Evolutionary conservation across 1,140 invertebrate genomes (phyloP).

Genomic region (Portunus trituberculatus): DNA sequence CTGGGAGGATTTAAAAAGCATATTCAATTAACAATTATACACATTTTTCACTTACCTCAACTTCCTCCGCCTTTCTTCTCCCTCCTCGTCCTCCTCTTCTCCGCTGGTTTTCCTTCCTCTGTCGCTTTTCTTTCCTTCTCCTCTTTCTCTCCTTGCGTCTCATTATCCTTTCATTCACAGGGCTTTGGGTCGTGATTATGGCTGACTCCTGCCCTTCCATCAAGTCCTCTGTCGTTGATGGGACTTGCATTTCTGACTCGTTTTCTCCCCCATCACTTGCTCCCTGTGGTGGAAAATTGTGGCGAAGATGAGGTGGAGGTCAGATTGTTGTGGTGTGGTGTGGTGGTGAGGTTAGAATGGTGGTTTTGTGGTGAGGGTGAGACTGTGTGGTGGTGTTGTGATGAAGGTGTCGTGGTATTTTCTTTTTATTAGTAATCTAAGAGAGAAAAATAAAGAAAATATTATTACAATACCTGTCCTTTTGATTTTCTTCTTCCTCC

Average conservation of each 20-base stretch:
- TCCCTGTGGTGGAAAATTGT: not conserved
- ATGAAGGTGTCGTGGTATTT: not conserved
- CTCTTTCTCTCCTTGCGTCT: not conserved
- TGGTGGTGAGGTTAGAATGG: not conserved
- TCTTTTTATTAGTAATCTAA: not conserved
- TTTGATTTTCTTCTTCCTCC: not conserved
- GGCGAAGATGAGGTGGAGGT: not conserved
- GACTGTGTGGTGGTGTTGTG: not conserved
- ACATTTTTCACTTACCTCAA: not conserved
- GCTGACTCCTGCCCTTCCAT: not conserved
- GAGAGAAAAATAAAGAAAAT: not conserved
- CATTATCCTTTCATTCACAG: not conserved
- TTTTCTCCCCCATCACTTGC: not conserved
- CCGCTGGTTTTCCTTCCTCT: not conserved
- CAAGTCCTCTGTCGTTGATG: too few relatives aligned
- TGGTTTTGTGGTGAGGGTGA: not conserved
- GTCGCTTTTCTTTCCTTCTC: not conserved
- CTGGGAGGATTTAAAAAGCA: not conserved
- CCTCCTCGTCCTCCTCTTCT: not conserved
- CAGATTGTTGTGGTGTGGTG: conserved; percentile 25
- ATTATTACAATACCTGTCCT: not conserved
- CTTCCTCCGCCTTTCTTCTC: not conserved
- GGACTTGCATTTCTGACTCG: not conserved
- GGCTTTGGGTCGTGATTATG: not conserved
- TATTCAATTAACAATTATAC: not conserved